These are phyloP conservation scores for Pseudococcus longispinus DNA, from an alignment of 2,888 invertebrate genomes.

Conservation along the genomic window DNA sequence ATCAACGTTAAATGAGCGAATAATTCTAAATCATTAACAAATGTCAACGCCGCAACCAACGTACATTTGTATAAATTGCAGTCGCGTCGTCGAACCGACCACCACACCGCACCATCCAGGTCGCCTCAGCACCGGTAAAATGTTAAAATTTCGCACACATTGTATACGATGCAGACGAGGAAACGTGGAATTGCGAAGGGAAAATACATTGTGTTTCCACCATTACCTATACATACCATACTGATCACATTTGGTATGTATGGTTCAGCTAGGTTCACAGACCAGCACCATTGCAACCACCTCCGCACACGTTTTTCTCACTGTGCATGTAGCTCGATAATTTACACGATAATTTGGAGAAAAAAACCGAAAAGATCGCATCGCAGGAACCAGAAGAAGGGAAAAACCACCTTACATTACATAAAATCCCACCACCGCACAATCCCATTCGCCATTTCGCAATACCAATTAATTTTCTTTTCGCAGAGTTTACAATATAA, in stretches of 20 bases:
- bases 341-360: neutral
- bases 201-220: neutral
- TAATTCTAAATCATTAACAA: conserved; percentile 45
- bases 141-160: conserved; percentile 4
- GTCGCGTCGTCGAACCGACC: neutral
- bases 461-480: conserved; percentile 27
- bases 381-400: neutral
- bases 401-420: neutral
- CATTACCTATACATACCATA: neutral
- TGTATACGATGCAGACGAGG: neutral
- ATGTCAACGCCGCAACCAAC: conserved; percentile 23
- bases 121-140: too few relatives aligned
- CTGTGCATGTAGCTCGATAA: neutral
- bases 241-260: neutral
- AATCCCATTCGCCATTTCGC: neutral
- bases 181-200: neutral
- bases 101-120: neutral
- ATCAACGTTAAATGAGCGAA: conserved; percentile 46
- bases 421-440: neutral
- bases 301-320: neutral
- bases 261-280: neutral
- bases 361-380: neutral
- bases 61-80: conserved; percentile 19
- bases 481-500: neutral
- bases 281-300: neutral